Conservation (phyloP, 2,888 invertebrate species). For the Monoplex corrugatus region DNA sequence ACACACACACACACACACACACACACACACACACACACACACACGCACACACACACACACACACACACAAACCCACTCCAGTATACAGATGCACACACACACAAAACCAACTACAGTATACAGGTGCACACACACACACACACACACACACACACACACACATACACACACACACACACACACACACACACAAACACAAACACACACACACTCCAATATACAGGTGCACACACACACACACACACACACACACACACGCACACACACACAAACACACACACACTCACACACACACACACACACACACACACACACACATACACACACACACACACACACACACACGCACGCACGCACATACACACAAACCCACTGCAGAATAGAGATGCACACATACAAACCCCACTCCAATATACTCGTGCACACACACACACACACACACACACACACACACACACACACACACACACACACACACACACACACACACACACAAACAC, state of each 20-base stretch:
- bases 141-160: neutral
- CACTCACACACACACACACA: neutral
- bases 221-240: neutral
- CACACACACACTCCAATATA: too few relatives aligned
- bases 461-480: too few relatives aligned
- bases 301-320: neutral
- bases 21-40: neutral
- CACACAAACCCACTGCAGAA: neutral
- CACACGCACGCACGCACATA: constrained; percentile 27
- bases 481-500: too few relatives aligned
- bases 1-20: constrained; percentile 17
- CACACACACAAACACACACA: neutral
- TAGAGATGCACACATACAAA: neutral
- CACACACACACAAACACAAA: too few relatives aligned
- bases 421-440: neutral
- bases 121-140: neutral
- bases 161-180: neutral
- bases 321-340: constrained; percentile 30
- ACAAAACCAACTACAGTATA: neutral
- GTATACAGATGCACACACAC: neutral
- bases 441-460: too few relatives aligned
- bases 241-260: neutral
- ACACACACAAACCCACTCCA: neutral
- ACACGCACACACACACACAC: neutral
- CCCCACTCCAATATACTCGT: neutral